These are phyloP conservation scores for Zaprionus taronus DNA, from an alignment of 1,140 invertebrate species.

Conservation along the genomic window DNA sequence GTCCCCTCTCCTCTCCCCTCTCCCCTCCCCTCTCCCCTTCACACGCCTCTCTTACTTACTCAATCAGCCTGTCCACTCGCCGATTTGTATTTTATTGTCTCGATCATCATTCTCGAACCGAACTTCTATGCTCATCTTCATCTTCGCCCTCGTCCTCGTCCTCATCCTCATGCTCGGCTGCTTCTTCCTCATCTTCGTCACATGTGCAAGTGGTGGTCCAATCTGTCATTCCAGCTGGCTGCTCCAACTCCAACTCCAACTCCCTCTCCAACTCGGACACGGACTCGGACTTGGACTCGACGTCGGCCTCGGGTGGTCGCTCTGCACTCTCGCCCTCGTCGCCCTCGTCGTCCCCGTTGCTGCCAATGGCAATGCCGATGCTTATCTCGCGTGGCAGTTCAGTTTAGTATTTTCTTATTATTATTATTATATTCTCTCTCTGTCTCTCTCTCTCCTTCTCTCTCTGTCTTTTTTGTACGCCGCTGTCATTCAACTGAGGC, in stretches of 20 bases:
- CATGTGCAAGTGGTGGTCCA: slow-evolving; percentile 62
- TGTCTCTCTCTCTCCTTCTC: slow-evolving; percentile 17
- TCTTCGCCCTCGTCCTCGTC: not conserved
- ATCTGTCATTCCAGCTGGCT: slow-evolving; percentile 58
- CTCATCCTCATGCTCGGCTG: slow-evolving; percentile 17
- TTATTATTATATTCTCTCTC: slow-evolving; percentile 22
- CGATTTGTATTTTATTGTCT: slow-evolving; percentile 47
- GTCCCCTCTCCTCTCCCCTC: too few species aligned
- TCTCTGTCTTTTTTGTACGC: slow-evolving; percentile 15
- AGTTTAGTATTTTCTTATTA: slow-evolving; percentile 48
- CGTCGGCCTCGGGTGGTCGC: slow-evolving; percentile 44
- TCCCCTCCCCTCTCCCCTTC: too few species aligned
- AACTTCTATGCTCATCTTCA: slow-evolving; percentile 20
- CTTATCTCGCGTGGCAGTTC: slow-evolving; percentile 52
- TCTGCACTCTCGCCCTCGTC: not conserved
- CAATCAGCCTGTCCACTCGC: not conserved
- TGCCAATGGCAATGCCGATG: slow-evolving; percentile 28
- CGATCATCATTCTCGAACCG: slow-evolving; percentile 15
- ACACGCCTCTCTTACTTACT: not conserved
- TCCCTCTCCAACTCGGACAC: not conserved
- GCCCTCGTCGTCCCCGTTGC: not conserved
- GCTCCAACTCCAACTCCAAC: slow-evolving; percentile 1
- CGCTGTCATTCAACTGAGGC: slow-evolving; percentile 62
- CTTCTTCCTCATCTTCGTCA: slow-evolving; percentile 23
- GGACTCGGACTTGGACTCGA: slow-evolving; percentile 6